Evolutionary conservation across 2,797 vertebrate species (phyloP).

Genomic region (Oreonectes daqikongensis): DNA sequence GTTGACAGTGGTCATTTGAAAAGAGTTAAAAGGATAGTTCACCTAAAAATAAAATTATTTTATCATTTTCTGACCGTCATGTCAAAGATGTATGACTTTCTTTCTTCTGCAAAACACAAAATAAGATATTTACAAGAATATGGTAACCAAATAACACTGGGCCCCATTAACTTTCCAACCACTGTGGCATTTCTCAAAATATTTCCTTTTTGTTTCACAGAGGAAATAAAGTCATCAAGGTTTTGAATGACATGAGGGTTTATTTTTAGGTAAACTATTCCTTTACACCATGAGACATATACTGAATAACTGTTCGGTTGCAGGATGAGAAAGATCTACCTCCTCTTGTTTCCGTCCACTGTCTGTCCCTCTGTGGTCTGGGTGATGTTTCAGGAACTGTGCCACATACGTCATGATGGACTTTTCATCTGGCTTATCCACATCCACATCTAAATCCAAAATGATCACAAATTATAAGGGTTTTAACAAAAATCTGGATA

Average conservation of each 20-base stretch:
- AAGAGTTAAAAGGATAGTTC: not conserved
- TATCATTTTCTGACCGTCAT: no score
- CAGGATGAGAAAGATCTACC: conserved; percentile 70
- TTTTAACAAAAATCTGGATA: not conserved
- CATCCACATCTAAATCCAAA: conserved; percentile 87
- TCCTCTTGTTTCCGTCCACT: conserved; percentile 80
- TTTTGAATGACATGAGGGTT: no score
- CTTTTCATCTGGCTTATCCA: conserved; percentile 98
- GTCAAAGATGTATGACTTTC: no score
- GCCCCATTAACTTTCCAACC: no score
- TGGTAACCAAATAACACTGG: no score
- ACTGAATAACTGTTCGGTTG: conserved; percentile 29
- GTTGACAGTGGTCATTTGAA: not conserved
- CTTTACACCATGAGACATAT: conserved; percentile 1
- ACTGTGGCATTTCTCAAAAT: no score
- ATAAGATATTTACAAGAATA: no score
- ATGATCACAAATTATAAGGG: not conserved
- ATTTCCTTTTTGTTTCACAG: no score
- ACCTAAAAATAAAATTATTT: no score
- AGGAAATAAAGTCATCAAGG: no score
- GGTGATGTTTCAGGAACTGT: conserved; percentile 93
- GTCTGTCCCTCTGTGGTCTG: conserved; percentile 75
- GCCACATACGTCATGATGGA: conserved; percentile 98
- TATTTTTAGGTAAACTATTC: no score
- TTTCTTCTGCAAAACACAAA: no score